phyloP scores from a whole-genome alignment of 1,140 invertebrate genomes.

The Batillaria attramentaria region DNA sequence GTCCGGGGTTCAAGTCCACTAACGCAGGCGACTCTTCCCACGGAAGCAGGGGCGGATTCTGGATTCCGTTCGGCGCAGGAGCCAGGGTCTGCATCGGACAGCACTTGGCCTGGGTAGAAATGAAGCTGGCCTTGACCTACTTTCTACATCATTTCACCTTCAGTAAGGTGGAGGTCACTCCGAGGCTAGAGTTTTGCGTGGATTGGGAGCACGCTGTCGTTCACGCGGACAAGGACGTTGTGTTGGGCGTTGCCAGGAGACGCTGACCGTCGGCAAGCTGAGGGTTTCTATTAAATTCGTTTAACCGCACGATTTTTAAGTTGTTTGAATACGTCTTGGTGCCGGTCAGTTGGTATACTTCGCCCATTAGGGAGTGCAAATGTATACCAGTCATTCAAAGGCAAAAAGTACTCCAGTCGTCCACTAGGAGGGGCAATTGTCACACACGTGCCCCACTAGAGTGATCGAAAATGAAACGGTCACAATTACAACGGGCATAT shows the following conservation, averaged over 20 bases:
- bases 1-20: slow-evolving; percentile 6
- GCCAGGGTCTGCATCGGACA: slow-evolving; percentile 57
- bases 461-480: too few relatives aligned
- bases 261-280: not conserved
- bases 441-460: too few relatives aligned
- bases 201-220: slow-evolving; percentile 58
- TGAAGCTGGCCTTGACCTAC: slow-evolving; percentile 48
- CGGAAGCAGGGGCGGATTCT: not conserved
- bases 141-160: slow-evolving; percentile 47
- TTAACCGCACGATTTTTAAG: slow-evolving; percentile 65
- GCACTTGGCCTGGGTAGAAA: slow-evolving; percentile 52
- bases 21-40: not conserved
- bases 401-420: too few relatives aligned
- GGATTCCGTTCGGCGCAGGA: slow-evolving; percentile 55
- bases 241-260: slow-evolving; percentile 35
- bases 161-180: slow-evolving; percentile 36
- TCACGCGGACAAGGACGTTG: slow-evolving; percentile 53
- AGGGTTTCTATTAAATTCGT: slow-evolving; percentile 63
- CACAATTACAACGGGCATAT: too few relatives aligned
- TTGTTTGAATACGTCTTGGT: slow-evolving; percentile 60
- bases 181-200: slow-evolving; percentile 47
- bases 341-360: too few relatives aligned
- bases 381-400: too few relatives aligned
- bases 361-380: too few relatives aligned
- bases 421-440: too few relatives aligned